These are phyloP conservation scores for Rhynchonycteris naso DNA, from an alignment of 2,797 vertebrate genomes.

Conservation along the genomic window DNA sequence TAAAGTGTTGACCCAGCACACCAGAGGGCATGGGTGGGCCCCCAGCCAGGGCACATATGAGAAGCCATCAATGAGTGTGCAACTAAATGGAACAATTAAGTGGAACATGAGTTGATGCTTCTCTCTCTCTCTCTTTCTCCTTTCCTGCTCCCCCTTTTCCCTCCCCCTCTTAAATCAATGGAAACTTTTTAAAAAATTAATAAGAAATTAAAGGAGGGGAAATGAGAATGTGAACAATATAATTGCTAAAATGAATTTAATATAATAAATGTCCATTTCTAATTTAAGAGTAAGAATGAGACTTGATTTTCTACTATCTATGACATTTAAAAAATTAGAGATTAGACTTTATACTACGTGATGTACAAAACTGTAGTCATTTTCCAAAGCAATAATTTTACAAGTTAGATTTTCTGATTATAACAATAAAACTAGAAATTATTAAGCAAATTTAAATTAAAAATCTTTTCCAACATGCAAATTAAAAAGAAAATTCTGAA, in stretches of 20 bases:
- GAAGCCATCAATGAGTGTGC: too few relatives aligned
- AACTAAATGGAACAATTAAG: too few relatives aligned
- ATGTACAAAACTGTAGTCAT: not conserved
- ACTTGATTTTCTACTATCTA: not conserved
- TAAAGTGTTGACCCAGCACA: too few relatives aligned
- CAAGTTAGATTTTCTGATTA: not conserved
- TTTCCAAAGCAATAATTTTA: not conserved
- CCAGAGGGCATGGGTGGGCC: too few relatives aligned
- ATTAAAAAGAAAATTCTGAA: conserved; percentile 12
- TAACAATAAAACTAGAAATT: conserved; percentile 20
- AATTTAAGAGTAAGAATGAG: not conserved
- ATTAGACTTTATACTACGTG: not conserved
- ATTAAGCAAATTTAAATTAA: conserved; percentile 21
- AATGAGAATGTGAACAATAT: not conserved
- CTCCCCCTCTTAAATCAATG: too few relatives aligned
- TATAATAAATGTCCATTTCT: not conserved
- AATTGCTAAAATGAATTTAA: conserved; percentile 3
- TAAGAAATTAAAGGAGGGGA: not conserved
- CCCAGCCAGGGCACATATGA: too few relatives aligned
- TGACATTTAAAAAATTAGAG: not conserved
- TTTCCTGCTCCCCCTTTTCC: too few relatives aligned
- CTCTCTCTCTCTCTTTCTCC: too few relatives aligned
- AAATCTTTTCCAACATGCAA: not conserved
- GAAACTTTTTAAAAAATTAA: too few relatives aligned
- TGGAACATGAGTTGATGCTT: too few relatives aligned